phyloP scores from a whole-genome alignment of 2,888 invertebrate species.

The Hirtodrosophila histrioides region DNA sequence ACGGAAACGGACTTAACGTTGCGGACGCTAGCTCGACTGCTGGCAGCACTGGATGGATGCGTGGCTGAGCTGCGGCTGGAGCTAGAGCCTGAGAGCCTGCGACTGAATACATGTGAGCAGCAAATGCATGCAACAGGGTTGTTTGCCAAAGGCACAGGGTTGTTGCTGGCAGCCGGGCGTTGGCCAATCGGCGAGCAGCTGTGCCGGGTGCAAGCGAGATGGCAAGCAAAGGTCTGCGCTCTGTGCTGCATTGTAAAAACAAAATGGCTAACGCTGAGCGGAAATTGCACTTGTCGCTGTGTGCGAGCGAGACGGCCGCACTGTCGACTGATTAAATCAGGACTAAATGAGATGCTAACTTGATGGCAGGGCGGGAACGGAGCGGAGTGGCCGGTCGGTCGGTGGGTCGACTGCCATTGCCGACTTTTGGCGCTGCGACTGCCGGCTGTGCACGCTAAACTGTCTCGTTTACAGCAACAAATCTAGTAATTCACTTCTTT shows the following conservation, averaged over 20 bases:
- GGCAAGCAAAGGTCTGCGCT: constrained; percentile 15
- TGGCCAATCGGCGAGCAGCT: constrained; percentile 43
- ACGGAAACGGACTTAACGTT: constrained; percentile 9
- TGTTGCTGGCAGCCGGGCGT: constrained; percentile 3
- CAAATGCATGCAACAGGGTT: constrained; percentile 19
- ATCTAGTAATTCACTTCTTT: constrained; percentile 72
- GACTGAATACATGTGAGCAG: constrained; percentile 16
- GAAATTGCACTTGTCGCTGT: constrained; percentile 54
- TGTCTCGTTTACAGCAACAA: constrained; percentile 76
- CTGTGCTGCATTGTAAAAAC: constrained; percentile 51
- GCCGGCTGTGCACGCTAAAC: constrained; percentile 68
- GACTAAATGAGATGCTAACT: constrained; percentile 73
- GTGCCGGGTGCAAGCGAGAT: constrained; percentile 37
- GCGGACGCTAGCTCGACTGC: constrained; percentile 9
- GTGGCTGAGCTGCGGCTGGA: too few species aligned
- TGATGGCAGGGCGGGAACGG: constrained; percentile 1
- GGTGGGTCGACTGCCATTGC: constrained; percentile 43
- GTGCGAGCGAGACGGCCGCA: constrained; percentile 54
- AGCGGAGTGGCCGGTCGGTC: not conserved
- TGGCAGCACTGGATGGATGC: too few species aligned
- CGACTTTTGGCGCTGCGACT: constrained; percentile 36
- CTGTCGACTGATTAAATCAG: constrained; percentile 70
- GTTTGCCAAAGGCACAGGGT: constrained; percentile 21
- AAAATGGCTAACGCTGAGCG: constrained; percentile 82
- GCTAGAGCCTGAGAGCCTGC: constrained; percentile 16